Conservation (phyloP, 2,797 vertebrate species). For the Melanotaenia parkinsoni region DNA sequence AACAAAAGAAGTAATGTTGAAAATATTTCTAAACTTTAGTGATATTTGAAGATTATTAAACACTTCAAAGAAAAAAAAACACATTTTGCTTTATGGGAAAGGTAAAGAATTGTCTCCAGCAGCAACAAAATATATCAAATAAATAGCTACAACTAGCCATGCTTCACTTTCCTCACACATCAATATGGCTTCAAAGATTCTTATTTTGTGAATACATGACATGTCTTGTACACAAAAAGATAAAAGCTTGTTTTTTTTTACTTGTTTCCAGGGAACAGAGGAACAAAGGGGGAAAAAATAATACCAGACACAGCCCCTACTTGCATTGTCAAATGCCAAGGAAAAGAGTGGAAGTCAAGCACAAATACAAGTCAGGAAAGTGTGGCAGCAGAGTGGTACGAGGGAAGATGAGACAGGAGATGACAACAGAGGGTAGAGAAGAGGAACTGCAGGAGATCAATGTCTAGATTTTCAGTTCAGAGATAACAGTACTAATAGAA, state of each 20-base stretch:
- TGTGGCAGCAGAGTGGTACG: constrained; percentile 43
- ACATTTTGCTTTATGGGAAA: constrained; percentile 1
- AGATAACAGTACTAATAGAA: constrained; percentile 61
- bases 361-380: constrained; percentile 62
- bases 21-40: neutral
- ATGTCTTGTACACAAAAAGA: constrained; percentile 52
- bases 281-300: constrained; percentile 59
- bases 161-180: constrained; percentile 47
- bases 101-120: constrained; percentile 27
- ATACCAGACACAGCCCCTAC: constrained; percentile 52
- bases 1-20: neutral
- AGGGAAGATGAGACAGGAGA: constrained; percentile 51
- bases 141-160: constrained; percentile 44
- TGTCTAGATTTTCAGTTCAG: constrained; percentile 54
- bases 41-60: too few relatives aligned
- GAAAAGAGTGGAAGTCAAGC: constrained; percentile 55
- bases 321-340: constrained; percentile 59
- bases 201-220: constrained; percentile 50
- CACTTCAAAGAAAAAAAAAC: too few relatives aligned
- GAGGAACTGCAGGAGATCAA: constrained; percentile 55
- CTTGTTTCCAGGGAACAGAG: constrained; percentile 48
- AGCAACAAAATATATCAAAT: constrained; percentile 48
- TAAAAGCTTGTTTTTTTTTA: constrained; percentile 36
- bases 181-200: constrained; percentile 55
- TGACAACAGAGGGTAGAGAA: constrained; percentile 24